phyloP scores from a whole-genome alignment of 2,888 invertebrate genomes.

The Xestia c-nigrum region DNA sequence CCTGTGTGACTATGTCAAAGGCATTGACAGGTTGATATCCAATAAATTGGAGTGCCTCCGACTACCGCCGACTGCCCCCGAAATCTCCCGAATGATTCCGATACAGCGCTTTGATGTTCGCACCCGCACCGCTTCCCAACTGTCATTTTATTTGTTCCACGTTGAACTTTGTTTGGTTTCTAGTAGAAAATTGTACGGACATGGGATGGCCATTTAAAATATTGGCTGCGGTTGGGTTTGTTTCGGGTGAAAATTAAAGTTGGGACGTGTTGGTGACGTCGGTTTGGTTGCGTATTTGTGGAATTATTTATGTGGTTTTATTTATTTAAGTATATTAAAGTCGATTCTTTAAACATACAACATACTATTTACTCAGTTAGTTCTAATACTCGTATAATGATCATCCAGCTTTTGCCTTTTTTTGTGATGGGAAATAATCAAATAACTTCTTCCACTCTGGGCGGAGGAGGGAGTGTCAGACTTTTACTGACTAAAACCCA shows the following conservation, averaged over 20 bases:
- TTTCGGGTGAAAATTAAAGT: conserved; percentile 13
- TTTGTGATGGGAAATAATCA: no score
- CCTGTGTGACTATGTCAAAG: conserved; percentile 70
- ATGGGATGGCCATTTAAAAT: conserved; percentile 54
- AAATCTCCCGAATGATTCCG: conserved; percentile 52
- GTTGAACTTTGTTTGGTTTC: conserved; percentile 48
- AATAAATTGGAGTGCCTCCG: conserved; percentile 72
- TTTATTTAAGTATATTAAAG: neutral
- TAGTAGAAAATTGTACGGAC: conserved; percentile 51
- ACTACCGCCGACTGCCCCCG: conserved; percentile 47
- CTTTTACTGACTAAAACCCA: no score
- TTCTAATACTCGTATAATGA: neutral
- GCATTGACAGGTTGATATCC: conserved; percentile 75
- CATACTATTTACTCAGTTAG: neutral
- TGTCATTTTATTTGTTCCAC: conserved; percentile 64
- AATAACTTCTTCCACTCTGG: no score
- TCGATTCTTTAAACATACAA: neutral
- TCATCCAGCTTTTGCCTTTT: neutral
- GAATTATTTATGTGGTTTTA: neutral
- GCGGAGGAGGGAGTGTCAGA: no score
- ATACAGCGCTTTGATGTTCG: conserved; percentile 63
- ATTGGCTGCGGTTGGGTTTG: conserved; percentile 35
- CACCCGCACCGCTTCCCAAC: conserved; percentile 39
- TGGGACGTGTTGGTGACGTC: neutral
- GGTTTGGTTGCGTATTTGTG: neutral